Evolutionary conservation across 2,888 invertebrate genomes (phyloP).

Genomic region (Sarcophaga carnaria): DNA sequence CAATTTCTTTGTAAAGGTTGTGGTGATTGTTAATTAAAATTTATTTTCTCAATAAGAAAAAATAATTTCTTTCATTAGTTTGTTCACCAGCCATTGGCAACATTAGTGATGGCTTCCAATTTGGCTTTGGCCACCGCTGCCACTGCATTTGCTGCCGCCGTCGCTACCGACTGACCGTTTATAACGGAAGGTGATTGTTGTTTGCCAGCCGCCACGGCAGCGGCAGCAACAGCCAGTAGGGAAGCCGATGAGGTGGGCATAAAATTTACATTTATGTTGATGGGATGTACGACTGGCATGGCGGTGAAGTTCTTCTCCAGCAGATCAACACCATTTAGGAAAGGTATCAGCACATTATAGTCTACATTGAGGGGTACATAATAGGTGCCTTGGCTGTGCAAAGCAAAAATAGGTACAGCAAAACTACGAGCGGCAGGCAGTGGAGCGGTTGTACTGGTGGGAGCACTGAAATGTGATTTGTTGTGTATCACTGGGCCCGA

Average conservation of each 20-base stretch:
- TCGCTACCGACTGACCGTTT: slow-evolving; percentile 58
- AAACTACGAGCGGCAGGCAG: slow-evolving; percentile 76
- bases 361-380: slow-evolving; percentile 94
- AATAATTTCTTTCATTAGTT: slow-evolving; percentile 1
- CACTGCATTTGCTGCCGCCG: slow-evolving; percentile 72
- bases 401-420: slow-evolving; percentile 93
- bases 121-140: slow-evolving; percentile 77
- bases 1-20: slow-evolving; percentile 26
- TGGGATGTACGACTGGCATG: slow-evolving; percentile 88
- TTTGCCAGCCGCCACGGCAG: slow-evolving; percentile 75
- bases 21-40: background rate
- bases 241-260: slow-evolving; percentile 76
- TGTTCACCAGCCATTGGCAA: slow-evolving; percentile 79
- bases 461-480: slow-evolving; percentile 67
- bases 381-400: slow-evolving; percentile 93
- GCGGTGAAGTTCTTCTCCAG: slow-evolving; percentile 83
- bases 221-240: slow-evolving; percentile 75
- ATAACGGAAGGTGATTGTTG: slow-evolving; percentile 69
- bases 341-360: slow-evolving; percentile 87
- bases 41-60: slow-evolving; percentile 36
- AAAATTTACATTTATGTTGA: slow-evolving; percentile 95
- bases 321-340: slow-evolving; percentile 85
- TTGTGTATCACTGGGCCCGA: slow-evolving; percentile 44
- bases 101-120: slow-evolving; percentile 77
- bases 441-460: slow-evolving; percentile 71